A percentile compares a stretch with the other conserved stretches of the same genome.
These are phyloP conservation scores for Bicyclus anynana DNA, from an alignment of 1,140 invertebrate genomes.

Conservation along the genomic window DNA sequence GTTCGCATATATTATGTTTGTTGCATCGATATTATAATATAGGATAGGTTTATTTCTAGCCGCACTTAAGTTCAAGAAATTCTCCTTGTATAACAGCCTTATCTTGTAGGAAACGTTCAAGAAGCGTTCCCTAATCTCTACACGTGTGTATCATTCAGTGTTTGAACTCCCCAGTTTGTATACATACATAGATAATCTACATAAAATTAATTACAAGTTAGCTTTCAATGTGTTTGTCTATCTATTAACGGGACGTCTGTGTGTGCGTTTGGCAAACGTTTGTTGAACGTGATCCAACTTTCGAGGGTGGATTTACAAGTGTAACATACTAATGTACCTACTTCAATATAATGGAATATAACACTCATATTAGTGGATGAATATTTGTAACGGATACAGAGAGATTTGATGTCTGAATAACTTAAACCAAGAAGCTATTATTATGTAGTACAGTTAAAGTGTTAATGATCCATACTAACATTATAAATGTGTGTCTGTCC, in stretches of 20 bases:
- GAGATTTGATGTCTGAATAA: too few species aligned
- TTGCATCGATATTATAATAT: too few species aligned
- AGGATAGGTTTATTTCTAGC: too few species aligned
- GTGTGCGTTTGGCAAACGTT: constrained; percentile 52
- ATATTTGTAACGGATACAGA: too few species aligned
- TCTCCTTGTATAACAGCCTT: too few species aligned
- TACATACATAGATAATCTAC: constrained; percentile 6
- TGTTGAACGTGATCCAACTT: constrained; percentile 61
- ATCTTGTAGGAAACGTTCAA: too few species aligned
- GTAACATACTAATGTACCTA: constrained; percentile 34
- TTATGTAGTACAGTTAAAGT: too few species aligned
- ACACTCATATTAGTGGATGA: not conserved
- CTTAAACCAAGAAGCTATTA: too few species aligned
- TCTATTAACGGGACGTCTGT: constrained; percentile 44
- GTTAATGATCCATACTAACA: too few species aligned
- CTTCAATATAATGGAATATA: constrained; percentile 1
- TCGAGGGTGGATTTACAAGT: constrained; percentile 50
- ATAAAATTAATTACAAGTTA: constrained; percentile 37
- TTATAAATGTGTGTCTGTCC: too few species aligned
- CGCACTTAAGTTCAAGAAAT: too few species aligned
- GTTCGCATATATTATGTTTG: too few species aligned
- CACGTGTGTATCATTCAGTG: not conserved
- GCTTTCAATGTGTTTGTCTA: constrained; percentile 53
- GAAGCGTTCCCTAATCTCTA: not conserved
- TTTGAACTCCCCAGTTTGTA: not conserved